Evolutionary conservation across 2,113 vertebrate genomes (phyloP), one percentile per base, ranked within the genome.

Genomic region (Erpornis zantholeuca): DNA sequence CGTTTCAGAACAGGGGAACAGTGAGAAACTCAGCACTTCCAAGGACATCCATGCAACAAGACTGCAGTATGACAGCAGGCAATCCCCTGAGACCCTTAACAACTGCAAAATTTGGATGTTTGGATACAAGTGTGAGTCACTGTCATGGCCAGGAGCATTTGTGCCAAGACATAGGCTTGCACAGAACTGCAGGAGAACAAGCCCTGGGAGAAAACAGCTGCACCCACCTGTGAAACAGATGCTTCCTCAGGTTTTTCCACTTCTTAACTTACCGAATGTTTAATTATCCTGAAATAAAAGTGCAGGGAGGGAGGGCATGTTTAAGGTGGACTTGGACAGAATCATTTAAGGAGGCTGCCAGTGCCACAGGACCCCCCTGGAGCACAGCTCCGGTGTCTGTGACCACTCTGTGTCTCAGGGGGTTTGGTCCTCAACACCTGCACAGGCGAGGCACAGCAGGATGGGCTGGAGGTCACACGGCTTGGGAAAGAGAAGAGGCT

Each of bases 271-370:
- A 27, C 44, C 52, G 42, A 78, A 53, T 61, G 69, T 47, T 79
- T 91, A 89, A 95, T 93, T 91, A 90, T 87, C 94, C 81, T 15
- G 6, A 89, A 95, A 80, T 40, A 87, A 95, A 87, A 87, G 42
- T 44, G 49, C 81, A 40, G 56, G 56, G 35, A 88, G 59, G 47
- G 59, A 80, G 52, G 13, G 36, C 15, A 12, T 5, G 4, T 22
- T 91, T 87, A 68, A 91, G 87, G 92, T 68, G 49, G 57, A 54
- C 33, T 59, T 29, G 29, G n/a, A 38, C 24, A 79, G 52, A 47
- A 33, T 71, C 3, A 1, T 47, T 84, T 85, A 87, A 94, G 52
- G 77, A 84, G 57, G 38, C 5, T 15, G 66, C 42, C 23, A 23
- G 16, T 47, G 20, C 36, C 25, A 17, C 33, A 47, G 63, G 38